phyloP scores from a whole-genome alignment of 2,888 invertebrate species.

The Eucera pruinosa region DNA sequence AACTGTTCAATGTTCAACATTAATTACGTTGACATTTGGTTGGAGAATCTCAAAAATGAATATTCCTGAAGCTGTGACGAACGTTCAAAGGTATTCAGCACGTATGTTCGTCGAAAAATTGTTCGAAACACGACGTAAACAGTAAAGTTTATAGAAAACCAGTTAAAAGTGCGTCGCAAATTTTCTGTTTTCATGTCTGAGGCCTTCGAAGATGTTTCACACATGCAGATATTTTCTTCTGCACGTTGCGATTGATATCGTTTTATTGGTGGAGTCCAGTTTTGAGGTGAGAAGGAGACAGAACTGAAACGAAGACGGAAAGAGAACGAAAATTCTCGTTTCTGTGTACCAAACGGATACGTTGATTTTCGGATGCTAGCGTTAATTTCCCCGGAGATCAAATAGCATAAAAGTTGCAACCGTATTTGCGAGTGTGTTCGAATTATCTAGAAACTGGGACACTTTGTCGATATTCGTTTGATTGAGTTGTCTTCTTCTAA shows the following conservation, averaged over 20 bases:
- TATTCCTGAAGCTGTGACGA: background rate
- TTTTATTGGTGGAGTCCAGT: slow-evolving; percentile 35
- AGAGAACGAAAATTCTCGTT: slow-evolving; percentile 21
- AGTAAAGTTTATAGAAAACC: slow-evolving; percentile 10
- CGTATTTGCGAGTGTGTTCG: slow-evolving; percentile 33
- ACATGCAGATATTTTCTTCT: slow-evolving; percentile 18
- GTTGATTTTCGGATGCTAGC: slow-evolving; percentile 55
- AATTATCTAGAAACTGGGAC: slow-evolving; percentile 53
- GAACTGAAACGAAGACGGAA: background rate
- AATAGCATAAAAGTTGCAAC: slow-evolving; percentile 51
- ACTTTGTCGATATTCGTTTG: slow-evolving; percentile 42
- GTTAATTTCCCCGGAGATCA: slow-evolving; percentile 66
- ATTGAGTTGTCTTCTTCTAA: slow-evolving; percentile 37
- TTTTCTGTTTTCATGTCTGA: slow-evolving; percentile 10
- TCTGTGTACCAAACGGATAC: slow-evolving; percentile 49
- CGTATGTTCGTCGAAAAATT: background rate
- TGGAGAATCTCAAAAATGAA: background rate
- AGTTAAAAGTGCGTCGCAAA: slow-evolving; percentile 16
- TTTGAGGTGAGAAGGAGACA: slow-evolving; percentile 1
- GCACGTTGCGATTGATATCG: slow-evolving; percentile 25
- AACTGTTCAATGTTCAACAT: too few species aligned
- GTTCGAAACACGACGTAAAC: slow-evolving; percentile 9
- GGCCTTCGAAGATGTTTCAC: slow-evolving; percentile 37
- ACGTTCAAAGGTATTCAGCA: background rate
- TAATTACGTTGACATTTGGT: too few species aligned